Percentiles rank a stretch among this genome's conserved stretches.
Evolutionary conservation across 2,888 invertebrate species (phyloP).

Genomic region (Rhaphigaster nebulosa): DNA sequence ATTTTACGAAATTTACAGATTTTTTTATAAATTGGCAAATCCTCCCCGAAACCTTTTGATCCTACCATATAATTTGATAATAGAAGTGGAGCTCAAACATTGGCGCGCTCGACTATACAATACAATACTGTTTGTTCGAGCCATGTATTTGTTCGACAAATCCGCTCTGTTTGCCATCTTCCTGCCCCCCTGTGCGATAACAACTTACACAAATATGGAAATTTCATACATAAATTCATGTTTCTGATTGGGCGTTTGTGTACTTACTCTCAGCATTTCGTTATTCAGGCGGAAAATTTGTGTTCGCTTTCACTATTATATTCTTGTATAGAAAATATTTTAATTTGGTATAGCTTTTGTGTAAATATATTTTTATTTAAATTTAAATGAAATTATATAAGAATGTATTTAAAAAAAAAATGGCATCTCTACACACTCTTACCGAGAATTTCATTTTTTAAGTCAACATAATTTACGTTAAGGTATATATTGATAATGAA

Average conservation of each 20-base stretch:
- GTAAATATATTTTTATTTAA: neutral
- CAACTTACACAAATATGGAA: conserved; percentile 26
- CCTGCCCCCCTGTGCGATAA: neutral
- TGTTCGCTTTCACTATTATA: neutral
- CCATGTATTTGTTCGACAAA: neutral
- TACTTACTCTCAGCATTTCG: neutral
- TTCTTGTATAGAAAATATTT: neutral
- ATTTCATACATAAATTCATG: conserved; percentile 41
- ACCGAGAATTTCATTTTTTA: no score
- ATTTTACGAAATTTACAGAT: no score
- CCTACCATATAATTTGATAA: neutral
- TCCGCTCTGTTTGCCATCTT: neutral
- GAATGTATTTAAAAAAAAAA: no score
- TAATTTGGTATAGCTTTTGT: neutral
- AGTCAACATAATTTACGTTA: no score
- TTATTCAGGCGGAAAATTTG: neutral
- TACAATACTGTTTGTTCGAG: neutral
- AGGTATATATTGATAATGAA: no score
- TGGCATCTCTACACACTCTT: no score
- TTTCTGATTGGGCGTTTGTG: conserved; percentile 17
- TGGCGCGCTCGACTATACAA: neutral
- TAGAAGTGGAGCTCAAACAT: neutral
- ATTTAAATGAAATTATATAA: no score
- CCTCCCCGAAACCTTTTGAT: neutral
- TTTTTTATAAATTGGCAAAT: no score